These are phyloP conservation scores for Bovichtus variegatus DNA, from an alignment of 2,797 vertebrate species.

Conservation along the genomic window DNA sequence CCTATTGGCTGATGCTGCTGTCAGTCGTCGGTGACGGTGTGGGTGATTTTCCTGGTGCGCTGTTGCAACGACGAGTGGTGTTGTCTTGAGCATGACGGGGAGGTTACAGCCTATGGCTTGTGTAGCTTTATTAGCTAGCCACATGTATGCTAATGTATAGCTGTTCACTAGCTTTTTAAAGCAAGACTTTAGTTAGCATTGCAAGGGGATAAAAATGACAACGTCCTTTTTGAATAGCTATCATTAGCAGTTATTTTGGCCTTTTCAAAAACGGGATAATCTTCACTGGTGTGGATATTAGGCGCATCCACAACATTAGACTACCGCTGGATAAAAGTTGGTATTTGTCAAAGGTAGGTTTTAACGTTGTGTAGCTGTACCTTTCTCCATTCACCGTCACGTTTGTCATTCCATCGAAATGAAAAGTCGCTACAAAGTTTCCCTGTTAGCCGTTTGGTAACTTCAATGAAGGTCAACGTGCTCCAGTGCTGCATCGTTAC, in stretches of 20 bases:
- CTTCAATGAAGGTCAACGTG: constrained; percentile 22
- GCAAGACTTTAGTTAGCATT: neutral
- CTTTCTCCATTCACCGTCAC: neutral
- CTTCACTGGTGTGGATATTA: constrained; percentile 5
- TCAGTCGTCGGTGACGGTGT: constrained; percentile 59
- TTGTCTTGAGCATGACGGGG: neutral
- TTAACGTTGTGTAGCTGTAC: neutral
- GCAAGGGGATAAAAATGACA: neutral
- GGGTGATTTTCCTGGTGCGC: constrained; percentile 67
- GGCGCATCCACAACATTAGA: neutral
- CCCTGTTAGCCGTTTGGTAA: neutral
- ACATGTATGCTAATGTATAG: neutral
- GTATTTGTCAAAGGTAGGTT: constrained; percentile 21
- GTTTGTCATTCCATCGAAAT: neutral
- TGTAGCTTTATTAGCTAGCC: neutral
- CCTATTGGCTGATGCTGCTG: constrained; percentile 70
- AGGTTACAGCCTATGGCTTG: neutral
- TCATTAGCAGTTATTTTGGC: too few relatives aligned
- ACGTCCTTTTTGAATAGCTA: neutral
- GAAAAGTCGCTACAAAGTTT: neutral
- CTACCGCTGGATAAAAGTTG: neutral
- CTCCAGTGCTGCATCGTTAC: neutral
- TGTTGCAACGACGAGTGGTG: constrained; percentile 45
- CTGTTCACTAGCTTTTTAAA: neutral
- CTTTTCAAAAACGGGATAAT: neutral